Evolutionary conservation across 2,888 invertebrate genomes (phyloP), one percentile per base, ranked within the genome.

Genomic region (Idaea straminata): DNA sequence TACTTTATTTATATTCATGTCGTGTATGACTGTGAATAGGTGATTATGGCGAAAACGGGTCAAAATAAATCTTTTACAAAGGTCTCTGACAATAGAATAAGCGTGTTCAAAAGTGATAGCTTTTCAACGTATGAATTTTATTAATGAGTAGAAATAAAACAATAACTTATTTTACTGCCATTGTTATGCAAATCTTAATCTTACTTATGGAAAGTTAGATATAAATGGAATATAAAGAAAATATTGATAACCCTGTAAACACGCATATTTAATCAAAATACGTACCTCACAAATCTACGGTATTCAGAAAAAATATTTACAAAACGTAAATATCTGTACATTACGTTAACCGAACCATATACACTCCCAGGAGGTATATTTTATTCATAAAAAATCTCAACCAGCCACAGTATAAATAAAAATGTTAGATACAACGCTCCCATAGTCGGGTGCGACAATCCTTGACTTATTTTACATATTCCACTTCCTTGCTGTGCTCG

Each of bases 381-480:
- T 71, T 72, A 72, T 73, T 73, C 70, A 73, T 73, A 72, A 70
- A 70, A 71, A 70, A 73, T 73, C 70, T 67, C 70, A 66, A 68
- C 69, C 47, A 47, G 47, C 64, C 66, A 63, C 62, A 67, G 70
- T 64, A 68, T 73, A 72, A 73, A 73, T 72, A 73, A 72, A 66
- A 72, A 67, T 66, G 70, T 65, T 74, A 78, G 77, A 77, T 74
- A 80, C 75, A 77, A 69, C 74, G 72, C 76, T 77, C 74, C 77
- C 74, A 74, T 72, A 72, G 74, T 74, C 79, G 80, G 76, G 76
- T 69, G 72, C 76, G 79, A 81, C 83, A 83, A 85, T 85, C 83
- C 87, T 85, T 87, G 86, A 85, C 83, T 86, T 87, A 86, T 84
- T 80, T 80, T 82, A 83, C 82, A 88, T 89, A 86, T 88, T 89